Percentiles rank a stretch among this genome's conserved stretches.
Conservation (phyloP, 2,113 vertebrate genomes). For the Drymodes brunneopygia region DNA sequence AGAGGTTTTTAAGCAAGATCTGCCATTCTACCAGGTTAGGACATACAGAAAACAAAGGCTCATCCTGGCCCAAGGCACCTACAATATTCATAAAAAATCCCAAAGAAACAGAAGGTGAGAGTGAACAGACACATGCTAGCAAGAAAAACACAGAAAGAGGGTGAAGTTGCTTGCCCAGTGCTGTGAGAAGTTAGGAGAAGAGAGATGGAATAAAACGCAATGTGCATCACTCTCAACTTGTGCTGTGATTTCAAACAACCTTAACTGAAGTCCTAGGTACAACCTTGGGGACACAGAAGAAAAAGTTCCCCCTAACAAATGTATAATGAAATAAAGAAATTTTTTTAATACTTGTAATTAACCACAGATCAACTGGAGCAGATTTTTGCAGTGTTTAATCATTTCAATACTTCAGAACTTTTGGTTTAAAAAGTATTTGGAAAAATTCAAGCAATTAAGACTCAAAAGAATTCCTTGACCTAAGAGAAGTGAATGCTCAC, state of each 20-base stretch:
- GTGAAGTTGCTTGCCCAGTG: neutral
- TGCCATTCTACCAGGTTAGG: neutral
- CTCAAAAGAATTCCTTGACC: neutral
- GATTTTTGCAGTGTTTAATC: neutral
- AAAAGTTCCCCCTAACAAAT: neutral
- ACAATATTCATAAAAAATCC: accelerated
- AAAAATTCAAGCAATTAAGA: neutral
- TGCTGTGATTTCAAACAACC: neutral
- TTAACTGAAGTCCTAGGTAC: neutral
- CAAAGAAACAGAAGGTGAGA: neutral
- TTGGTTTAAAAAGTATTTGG: neutral
- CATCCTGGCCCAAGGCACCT: neutral
- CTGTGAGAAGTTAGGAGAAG: neutral
- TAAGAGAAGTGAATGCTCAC: neutral
- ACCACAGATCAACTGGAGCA: neutral
- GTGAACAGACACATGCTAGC: neutral
- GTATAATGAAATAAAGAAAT: neutral
- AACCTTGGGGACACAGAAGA: neutral
- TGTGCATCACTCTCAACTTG: neutral
- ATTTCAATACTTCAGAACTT: neutral
- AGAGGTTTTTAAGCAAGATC: neutral
- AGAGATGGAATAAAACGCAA: neutral
- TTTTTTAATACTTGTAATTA: neutral
- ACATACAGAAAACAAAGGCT: neutral
- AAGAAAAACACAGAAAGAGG: neutral